phyloP scores from a whole-genome alignment of 2,888 invertebrate species.

The Poecilobothrus nobilitatus region DNA sequence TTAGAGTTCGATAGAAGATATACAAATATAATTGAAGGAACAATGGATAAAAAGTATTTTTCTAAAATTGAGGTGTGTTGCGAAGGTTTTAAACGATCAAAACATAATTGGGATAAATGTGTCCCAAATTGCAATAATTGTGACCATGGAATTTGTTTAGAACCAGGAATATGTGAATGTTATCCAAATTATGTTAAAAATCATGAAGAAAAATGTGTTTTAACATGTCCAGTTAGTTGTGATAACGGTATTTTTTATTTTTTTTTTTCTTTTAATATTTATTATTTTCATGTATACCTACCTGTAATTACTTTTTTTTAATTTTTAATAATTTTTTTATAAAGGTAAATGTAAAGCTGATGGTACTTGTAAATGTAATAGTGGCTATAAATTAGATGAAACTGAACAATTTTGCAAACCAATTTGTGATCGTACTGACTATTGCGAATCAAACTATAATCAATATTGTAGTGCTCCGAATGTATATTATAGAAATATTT shows the following conservation, averaged over 20 bases:
- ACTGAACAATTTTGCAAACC: slow-evolving; percentile 55
- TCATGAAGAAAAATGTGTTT: slow-evolving; percentile 38
- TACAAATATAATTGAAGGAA: not conserved
- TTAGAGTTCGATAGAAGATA: not conserved
- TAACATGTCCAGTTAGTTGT: slow-evolving; percentile 45
- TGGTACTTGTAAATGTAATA: slow-evolving; percentile 57
- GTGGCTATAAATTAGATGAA: slow-evolving; percentile 50
- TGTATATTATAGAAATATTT: not conserved
- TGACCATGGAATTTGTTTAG: slow-evolving; percentile 34
- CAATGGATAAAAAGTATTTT: not conserved
- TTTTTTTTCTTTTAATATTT: not conserved
- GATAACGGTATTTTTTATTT: slow-evolving; percentile 46
- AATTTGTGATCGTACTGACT: slow-evolving; percentile 39
- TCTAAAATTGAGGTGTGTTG: slow-evolving; percentile 58
- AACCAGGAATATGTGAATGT: slow-evolving; percentile 36
- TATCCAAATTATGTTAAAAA: slow-evolving; percentile 36
- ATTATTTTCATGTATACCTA: not conserved
- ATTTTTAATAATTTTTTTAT: no score
- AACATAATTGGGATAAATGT: slow-evolving; percentile 48
- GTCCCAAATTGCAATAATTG: slow-evolving; percentile 42
- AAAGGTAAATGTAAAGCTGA: slow-evolving; percentile 48
- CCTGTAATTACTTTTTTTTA: not conserved
- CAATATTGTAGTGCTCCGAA: not conserved
- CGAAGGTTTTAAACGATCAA: slow-evolving; percentile 55
- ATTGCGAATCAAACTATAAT: not conserved